A percentile compares a stretch with the other conserved stretches of the same genome.
Evolutionary conservation across 2,113 vertebrate species (phyloP).

Genomic region (Pseudorhombus dupliciocellatus): DNA sequence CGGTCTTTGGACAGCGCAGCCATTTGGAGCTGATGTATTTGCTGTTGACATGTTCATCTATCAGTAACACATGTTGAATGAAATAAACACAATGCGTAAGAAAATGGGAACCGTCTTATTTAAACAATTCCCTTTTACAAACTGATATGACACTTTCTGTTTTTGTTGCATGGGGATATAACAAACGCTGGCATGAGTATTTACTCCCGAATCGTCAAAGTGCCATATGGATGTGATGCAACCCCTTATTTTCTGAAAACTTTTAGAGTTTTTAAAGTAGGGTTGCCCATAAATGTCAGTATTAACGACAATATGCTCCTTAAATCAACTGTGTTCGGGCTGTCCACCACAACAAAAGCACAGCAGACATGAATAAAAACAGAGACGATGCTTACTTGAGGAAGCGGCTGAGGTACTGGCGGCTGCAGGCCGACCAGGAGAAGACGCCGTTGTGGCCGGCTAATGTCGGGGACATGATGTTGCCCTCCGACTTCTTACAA

Average conservation of each 20-base stretch:
- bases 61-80: slow-evolving; percentile 46
- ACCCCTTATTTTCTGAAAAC: slow-evolving; percentile 15
- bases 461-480: slow-evolving; percentile 92
- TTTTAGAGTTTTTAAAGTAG: slow-evolving; percentile 4
- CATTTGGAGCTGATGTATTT: slow-evolving; percentile 24
- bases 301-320: slow-evolving; percentile 5
- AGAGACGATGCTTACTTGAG: slow-evolving; percentile 81
- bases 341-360: slow-evolving; percentile 22
- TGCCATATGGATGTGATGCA: slow-evolving; percentile 30
- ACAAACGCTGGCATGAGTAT: slow-evolving; percentile 23
- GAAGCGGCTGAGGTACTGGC: slow-evolving; percentile 89
- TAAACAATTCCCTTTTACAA: slow-evolving; percentile 26
- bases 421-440: slow-evolving; percentile 92
- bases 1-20: slow-evolving; percentile 12
- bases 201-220: slow-evolving; percentile 19
- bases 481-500: slow-evolving; percentile 91
- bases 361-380: not conserved
- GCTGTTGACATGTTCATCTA: slow-evolving; percentile 35
- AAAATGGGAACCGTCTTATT: slow-evolving; percentile 1
- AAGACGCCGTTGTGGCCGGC: slow-evolving; percentile 91
- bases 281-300: slow-evolving; percentile 23
- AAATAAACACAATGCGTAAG: slow-evolving; percentile 33
- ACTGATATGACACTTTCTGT: slow-evolving; percentile 20
- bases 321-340: slow-evolving; percentile 12
- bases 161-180: slow-evolving; percentile 33